Conservation (phyloP, 2,888 invertebrate genomes). For the Nemurella pictetii region DNA sequence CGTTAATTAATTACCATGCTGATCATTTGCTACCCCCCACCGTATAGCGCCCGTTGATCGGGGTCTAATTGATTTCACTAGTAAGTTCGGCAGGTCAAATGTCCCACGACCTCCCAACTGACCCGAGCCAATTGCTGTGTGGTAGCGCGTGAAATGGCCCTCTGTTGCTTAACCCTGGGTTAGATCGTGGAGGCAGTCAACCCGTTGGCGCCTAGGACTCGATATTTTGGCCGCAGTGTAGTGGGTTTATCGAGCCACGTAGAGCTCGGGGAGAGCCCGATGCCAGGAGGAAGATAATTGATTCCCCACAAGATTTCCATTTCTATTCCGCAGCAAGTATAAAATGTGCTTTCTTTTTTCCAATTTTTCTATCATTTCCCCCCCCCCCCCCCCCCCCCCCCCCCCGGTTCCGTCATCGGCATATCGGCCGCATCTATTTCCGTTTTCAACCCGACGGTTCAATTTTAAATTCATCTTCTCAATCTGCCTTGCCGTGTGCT, state of each 20-base stretch:
- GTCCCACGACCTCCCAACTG: too few species aligned
- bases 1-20: too few species aligned
- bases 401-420: not conserved
- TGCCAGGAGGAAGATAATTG: constrained; percentile 21
- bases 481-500: not conserved
- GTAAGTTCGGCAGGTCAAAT: too few species aligned
- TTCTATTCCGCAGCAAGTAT: constrained; percentile 4
- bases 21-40: too few species aligned
- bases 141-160: too few species aligned
- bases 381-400: not conserved
- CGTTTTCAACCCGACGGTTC: not conserved
- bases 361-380: constrained; percentile 1
- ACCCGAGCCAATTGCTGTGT: too few species aligned
- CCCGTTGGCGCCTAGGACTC: too few species aligned
- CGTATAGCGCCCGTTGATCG: too few species aligned
- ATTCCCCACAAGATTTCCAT: constrained; percentile 29
- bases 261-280: constrained; percentile 1
- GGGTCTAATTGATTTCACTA: too few species aligned
- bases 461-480: not conserved
- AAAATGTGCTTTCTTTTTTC: not conserved
- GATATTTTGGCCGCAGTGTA: not conserved
- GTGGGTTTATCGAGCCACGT: not conserved
- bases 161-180: too few species aligned
- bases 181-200: too few species aligned
- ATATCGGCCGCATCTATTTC: not conserved